phyloP scores from a whole-genome alignment of 2,113 vertebrate species.

The Cygnus buccinator region DNA sequence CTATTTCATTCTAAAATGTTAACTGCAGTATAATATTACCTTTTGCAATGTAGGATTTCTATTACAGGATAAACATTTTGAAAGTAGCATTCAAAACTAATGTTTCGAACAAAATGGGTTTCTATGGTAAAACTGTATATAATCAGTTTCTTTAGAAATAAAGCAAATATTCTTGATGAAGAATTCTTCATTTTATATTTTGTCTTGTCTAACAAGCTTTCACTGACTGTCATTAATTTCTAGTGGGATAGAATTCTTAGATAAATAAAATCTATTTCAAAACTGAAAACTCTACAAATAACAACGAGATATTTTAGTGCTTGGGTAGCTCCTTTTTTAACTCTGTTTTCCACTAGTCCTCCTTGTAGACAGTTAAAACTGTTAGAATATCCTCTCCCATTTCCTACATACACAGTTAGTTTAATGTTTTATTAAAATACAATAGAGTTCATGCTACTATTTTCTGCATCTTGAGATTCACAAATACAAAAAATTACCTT shows the following conservation, averaged over 20 bases:
- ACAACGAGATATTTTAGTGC: neutral
- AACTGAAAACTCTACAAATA: neutral
- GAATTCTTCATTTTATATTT: neutral
- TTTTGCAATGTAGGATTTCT: neutral
- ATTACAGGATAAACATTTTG: neutral
- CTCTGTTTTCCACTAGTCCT: neutral
- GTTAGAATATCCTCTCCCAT: neutral
- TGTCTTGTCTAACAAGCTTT: neutral
- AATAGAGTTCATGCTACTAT: accelerated
- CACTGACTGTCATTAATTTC: neutral
- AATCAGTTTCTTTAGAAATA: neutral
- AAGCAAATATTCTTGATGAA: neutral
- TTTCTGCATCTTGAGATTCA: neutral
- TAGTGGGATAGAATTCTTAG: neutral
- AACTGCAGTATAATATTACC: neutral
- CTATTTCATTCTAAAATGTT: neutral
- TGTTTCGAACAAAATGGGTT: neutral
- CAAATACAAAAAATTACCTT: neutral
- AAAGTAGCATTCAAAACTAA: neutral
- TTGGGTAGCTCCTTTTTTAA: neutral
- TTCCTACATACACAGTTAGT: neutral
- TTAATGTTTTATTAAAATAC: neutral
- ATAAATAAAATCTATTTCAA: neutral
- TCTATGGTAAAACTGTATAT: neutral
- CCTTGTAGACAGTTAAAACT: neutral